Conservation (phyloP, 2,888 invertebrate species). For the Cantharis lateralis region DNA sequence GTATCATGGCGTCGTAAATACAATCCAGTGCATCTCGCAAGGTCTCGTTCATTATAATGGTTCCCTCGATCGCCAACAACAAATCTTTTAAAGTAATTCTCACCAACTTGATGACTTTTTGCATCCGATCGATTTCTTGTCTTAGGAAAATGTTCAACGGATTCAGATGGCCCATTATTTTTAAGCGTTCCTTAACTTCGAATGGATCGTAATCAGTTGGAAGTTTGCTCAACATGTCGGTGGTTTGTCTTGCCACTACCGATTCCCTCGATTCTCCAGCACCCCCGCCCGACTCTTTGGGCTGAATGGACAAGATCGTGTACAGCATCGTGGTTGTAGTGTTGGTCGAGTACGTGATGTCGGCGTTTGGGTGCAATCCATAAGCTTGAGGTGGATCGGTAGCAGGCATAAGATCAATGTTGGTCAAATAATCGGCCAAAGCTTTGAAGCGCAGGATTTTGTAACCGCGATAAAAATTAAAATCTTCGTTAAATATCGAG, state of each 20-base stretch:
- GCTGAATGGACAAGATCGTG: conserved; percentile 84
- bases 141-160: conserved; percentile 87
- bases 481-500: conserved; percentile 71
- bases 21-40: conserved; percentile 82
- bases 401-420: conserved; percentile 74
- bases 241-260: conserved; percentile 70
- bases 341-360: conserved; percentile 86
- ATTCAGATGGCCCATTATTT: conserved; percentile 68
- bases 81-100: conserved; percentile 75
- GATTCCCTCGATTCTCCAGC: conserved; percentile 82
- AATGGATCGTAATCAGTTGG: conserved; percentile 77
- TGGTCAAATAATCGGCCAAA: conserved; percentile 72
- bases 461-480: conserved; percentile 80
- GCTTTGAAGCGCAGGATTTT: conserved; percentile 71
- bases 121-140: conserved; percentile 90
- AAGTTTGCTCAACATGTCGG: conserved; percentile 81
- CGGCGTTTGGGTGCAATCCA: conserved; percentile 87
- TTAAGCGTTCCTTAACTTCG: conserved; percentile 74
- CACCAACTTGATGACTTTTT: conserved; percentile 68
- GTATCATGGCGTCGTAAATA: conserved; percentile 86
- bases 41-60: conserved; percentile 90
- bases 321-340: conserved; percentile 74
- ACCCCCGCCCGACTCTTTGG: conserved; percentile 77
- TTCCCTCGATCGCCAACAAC: conserved; percentile 84
- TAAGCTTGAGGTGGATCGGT: conserved; percentile 87